A percentile compares a stretch with the other conserved stretches of the same genome.
Conservation (phyloP, 2,797 vertebrate genomes). For the Hyperoplus lanceolatus region DNA sequence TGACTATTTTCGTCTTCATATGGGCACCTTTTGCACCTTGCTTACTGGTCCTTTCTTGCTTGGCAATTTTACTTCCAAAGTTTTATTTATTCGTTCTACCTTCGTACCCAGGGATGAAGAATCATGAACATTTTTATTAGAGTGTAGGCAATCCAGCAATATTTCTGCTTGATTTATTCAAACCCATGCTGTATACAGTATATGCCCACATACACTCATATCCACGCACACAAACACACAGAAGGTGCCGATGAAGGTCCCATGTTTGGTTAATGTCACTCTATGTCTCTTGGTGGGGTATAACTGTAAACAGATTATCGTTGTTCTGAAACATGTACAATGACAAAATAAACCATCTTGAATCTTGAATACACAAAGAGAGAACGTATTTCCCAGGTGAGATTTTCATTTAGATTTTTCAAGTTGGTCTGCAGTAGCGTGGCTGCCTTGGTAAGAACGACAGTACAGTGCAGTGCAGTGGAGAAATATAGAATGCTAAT, state of each 20-base stretch:
- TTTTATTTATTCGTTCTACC: no score
- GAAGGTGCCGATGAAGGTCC: no score
- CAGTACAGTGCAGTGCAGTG: constrained; percentile 61
- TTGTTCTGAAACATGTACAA: background rate
- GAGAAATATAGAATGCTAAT: constrained; percentile 79
- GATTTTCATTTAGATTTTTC: constrained; percentile 62
- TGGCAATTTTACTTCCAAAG: background rate
- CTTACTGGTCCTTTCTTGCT: background rate
- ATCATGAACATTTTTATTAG: background rate
- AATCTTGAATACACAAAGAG: constrained; percentile 12
- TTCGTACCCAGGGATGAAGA: background rate
- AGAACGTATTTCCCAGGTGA: constrained; percentile 33
- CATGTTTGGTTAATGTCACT: no score
- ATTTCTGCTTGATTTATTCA: background rate
- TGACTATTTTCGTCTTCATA: background rate
- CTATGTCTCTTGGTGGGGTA: no score
- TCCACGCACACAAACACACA: background rate
- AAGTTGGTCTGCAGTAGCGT: constrained; percentile 57
- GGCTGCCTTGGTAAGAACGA: constrained; percentile 60
- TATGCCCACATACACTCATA: background rate
- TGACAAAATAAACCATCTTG: background rate
- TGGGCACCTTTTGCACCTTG: background rate
- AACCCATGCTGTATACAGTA: background rate
- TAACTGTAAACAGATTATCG: no score
- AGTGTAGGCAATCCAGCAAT: background rate